phyloP scores from a whole-genome alignment of 1,140 invertebrate species.

The Plodia interpunctella region DNA sequence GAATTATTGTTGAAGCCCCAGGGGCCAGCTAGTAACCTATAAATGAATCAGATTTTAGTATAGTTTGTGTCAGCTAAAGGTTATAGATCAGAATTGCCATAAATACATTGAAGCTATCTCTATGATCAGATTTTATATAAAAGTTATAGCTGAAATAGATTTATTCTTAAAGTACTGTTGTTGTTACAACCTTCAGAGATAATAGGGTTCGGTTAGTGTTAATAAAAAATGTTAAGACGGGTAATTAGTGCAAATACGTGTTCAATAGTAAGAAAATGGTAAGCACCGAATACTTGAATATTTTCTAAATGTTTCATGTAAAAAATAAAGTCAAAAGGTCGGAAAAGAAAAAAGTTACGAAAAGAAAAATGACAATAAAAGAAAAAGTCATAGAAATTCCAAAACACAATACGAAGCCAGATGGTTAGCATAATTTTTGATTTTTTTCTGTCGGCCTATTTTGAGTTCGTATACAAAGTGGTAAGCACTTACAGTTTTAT shows the following conservation, averaged over 20 bases:
- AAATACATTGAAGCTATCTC: no score
- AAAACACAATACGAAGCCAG: constrained; percentile 13
- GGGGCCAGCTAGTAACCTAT: no score
- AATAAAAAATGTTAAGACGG: not conserved
- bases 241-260: not conserved
- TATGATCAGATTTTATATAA: no score
- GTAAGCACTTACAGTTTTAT: constrained; percentile 59
- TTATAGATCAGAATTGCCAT: no score
- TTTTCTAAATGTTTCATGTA: not conserved
- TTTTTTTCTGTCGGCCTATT: not conserved
- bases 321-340: not conserved
- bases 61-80: no score
- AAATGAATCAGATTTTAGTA: no score
- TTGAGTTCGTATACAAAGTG: constrained; percentile 12
- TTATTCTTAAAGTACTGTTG: no score
- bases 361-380: constrained; percentile 9
- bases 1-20: no score
- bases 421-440: constrained; percentile 1
- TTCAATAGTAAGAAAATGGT: not conserved
- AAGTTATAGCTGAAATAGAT: no score
- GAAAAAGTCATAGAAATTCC: constrained; percentile 25
- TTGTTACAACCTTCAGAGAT: no score
- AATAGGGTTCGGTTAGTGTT: not conserved
- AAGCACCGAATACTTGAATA: no score
- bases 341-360: not conserved